phyloP scores from a whole-genome alignment of 2,888 invertebrate genomes.

The Acleris cristana region DNA sequence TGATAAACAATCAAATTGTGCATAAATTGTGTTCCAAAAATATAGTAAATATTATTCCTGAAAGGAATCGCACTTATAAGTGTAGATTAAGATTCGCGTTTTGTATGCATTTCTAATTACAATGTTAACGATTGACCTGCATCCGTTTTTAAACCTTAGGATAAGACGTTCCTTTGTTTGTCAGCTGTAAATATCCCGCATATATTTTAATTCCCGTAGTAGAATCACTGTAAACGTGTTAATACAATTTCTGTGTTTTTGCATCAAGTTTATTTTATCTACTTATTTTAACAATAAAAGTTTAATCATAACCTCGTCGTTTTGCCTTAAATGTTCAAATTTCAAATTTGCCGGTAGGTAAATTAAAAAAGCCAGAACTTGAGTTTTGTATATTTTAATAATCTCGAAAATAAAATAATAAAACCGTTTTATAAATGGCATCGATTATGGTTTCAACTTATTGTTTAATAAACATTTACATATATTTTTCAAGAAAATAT shows the following conservation, averaged over 20 bases:
- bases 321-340: slow-evolving; percentile 40
- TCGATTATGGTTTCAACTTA: slow-evolving; percentile 43
- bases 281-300: slow-evolving; percentile 83
- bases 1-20: slow-evolving; percentile 58
- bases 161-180: slow-evolving; percentile 70
- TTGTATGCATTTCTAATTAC: slow-evolving; percentile 54
- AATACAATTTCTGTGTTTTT: slow-evolving; percentile 79
- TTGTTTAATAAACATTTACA: no score
- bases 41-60: slow-evolving; percentile 55
- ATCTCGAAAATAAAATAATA: slow-evolving; percentile 38
- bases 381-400: slow-evolving; percentile 45
- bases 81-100: slow-evolving; percentile 44
- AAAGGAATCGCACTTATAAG: slow-evolving; percentile 61
- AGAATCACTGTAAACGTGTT: slow-evolving; percentile 73
- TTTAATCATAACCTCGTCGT: slow-evolving; percentile 61
- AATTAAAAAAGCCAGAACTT: slow-evolving; percentile 45
- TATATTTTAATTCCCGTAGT: slow-evolving; percentile 67
- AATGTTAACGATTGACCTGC: slow-evolving; percentile 78
- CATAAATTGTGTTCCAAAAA: slow-evolving; percentile 62
- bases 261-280: slow-evolving; percentile 82
- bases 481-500: no score
- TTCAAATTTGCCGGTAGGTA: slow-evolving; percentile 33
- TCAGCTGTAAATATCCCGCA: slow-evolving; percentile 79
- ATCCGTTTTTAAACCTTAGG: slow-evolving; percentile 62
- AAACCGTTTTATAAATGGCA: slow-evolving; percentile 38